phyloP scores from a whole-genome alignment of 2,113 vertebrate species.

The Microcebus tavaratra region DNA sequence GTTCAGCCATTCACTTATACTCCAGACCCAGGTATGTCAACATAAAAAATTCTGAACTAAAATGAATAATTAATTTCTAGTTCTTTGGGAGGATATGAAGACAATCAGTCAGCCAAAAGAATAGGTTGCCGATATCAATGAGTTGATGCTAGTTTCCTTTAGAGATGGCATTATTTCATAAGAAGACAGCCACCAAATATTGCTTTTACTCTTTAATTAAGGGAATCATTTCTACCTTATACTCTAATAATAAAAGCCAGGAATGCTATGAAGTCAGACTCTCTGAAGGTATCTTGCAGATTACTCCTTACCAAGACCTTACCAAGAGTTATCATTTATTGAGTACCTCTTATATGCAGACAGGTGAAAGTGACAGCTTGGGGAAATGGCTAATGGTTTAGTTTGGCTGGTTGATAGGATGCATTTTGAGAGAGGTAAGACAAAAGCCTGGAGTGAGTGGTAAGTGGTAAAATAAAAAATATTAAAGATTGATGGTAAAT shows the following conservation, averaged over 20 bases:
- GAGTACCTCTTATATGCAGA: neutral
- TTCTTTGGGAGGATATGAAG: constrained; percentile 26
- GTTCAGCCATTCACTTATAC: constrained; percentile 97
- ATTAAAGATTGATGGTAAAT: neutral
- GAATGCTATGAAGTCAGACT: neutral
- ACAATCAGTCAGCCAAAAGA: constrained; percentile 10
- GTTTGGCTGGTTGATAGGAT: neutral
- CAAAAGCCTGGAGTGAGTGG: neutral
- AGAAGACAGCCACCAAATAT: neutral
- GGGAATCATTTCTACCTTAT: constrained; percentile 10
- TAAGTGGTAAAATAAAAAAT: constrained; percentile 36
- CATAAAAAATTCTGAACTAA: constrained; percentile 13
- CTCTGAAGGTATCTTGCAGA: neutral
- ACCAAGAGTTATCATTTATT: neutral
- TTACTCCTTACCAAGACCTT: neutral
- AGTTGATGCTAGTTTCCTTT: constrained; percentile 35
- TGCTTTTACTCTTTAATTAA: neutral
- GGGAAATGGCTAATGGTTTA: constrained; percentile 14
- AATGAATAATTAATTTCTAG: constrained; percentile 25
- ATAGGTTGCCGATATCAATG: neutral
- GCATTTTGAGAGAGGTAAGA: constrained; percentile 25
- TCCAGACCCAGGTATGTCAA: constrained; percentile 92
- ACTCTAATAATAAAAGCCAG: neutral
- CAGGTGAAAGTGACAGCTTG: neutral
- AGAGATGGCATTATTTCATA: neutral